phyloP scores from a whole-genome alignment of 1,140 invertebrate species.

The Ruditapes philippinarum region DNA sequence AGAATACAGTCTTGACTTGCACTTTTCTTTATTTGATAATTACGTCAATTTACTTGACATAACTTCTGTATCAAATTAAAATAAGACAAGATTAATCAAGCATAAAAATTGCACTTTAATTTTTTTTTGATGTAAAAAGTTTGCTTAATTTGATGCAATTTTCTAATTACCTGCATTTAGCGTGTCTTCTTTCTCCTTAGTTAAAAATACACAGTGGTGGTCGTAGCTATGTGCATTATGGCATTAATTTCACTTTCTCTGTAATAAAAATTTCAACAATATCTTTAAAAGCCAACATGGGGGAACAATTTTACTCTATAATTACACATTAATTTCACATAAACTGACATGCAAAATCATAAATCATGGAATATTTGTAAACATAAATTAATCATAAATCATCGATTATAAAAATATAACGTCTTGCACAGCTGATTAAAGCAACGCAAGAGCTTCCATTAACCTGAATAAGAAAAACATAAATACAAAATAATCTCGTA shows the following conservation, averaged over 20 bases:
- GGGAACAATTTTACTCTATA: not conserved
- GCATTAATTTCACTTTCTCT: not conserved
- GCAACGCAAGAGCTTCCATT: not conserved
- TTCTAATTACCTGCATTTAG: not conserved
- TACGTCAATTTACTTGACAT: too few relatives aligned
- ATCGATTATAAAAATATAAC: not conserved
- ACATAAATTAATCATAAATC: slow-evolving; percentile 2
- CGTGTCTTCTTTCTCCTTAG: too few relatives aligned
- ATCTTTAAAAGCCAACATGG: not conserved
- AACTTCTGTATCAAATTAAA: too few relatives aligned
- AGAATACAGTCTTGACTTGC: too few relatives aligned
- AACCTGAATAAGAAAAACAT: not conserved
- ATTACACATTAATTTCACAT: slow-evolving; percentile 12
- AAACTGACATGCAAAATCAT: not conserved
- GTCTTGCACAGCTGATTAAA: not conserved
- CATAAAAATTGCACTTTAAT: not conserved
- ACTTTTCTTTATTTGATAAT: too few relatives aligned
- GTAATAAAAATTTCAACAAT: slow-evolving; percentile 12
- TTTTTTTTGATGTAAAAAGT: not conserved
- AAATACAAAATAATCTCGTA: not conserved
- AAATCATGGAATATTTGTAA: not conserved
- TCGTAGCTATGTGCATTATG: not conserved
- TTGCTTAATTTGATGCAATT: not conserved
- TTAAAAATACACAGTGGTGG: not conserved
- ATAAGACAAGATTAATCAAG: not conserved